Base-by-base conservation (phyloP, 2,888 invertebrate species). In the Chloroclysta siterata region DNA sequence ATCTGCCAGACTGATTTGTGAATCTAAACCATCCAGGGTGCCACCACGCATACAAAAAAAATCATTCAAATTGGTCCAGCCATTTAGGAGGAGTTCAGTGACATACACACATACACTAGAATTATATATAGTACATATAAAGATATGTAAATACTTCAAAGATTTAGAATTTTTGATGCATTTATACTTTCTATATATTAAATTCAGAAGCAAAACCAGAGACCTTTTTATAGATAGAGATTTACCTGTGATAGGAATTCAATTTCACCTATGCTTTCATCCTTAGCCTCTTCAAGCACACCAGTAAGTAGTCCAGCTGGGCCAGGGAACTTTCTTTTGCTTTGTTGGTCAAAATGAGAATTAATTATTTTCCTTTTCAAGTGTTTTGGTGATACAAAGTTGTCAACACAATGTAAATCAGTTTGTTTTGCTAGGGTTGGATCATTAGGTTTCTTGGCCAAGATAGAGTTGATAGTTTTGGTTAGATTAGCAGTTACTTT, bases 321-420 rank as follows among this genome's bases (percentile, higher is more conserved):
- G 0, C 93, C 93, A 14, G 93, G 93, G 66, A 93, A 93, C 66
- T 92, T 93, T 69, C 93, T 82, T 73, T 93, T 91, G 52, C 75
- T 87, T 70, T 85, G 86, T 48, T 86, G 84, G 75, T 90, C 83
- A 73, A 93, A 93, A 71, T 85, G 84, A 36, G 87, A 85, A 73
- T 86, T 81, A 22, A 93, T 87, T 7, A 91, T 85, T 80, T 88
- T 90, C 68, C 90, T 78, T 73, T 91, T 93, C 39, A 76, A 78
- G 57, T 89, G 84, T 67, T 88, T 89, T 10, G 84, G 83, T 46
- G 85, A 84, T 0, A 72, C 61, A 54, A 68, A 66, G 54, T 53
- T 55, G 2, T 52, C 52, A 50, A 52, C 54, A 42, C 36, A 29
- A 13, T 15, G 50, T 60, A 47, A 14, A n/a, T 50, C 46, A 51